Evolutionary conservation across 2,888 invertebrate species (phyloP).

Genomic region (Anthrax anthrax): DNA sequence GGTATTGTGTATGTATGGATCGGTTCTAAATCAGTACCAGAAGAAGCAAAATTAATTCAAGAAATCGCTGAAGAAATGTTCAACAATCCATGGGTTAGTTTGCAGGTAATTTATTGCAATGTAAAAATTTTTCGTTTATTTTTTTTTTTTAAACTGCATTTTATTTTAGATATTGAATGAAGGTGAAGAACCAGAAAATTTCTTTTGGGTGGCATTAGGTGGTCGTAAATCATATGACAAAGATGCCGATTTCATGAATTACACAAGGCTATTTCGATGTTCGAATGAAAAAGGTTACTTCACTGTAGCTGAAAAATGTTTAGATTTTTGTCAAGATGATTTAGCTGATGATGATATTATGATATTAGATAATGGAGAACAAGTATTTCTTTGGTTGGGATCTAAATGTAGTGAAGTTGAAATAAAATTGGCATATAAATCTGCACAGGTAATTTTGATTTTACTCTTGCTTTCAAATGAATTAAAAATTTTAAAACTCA

Average conservation of each 20-base stretch:
- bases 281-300: slow-evolving; percentile 99
- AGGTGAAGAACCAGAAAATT: slow-evolving; percentile 94
- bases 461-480: not conserved
- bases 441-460: slow-evolving; percentile 68
- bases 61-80: slow-evolving; percentile 91
- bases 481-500: no score
- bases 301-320: slow-evolving; percentile 94
- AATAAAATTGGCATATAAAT: slow-evolving; percentile 95
- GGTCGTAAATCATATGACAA: slow-evolving; percentile 81
- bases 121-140: not conserved
- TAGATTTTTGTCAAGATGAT: slow-evolving; percentile 64
- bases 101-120: slow-evolving; percentile 44
- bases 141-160: not conserved
- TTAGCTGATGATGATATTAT: slow-evolving; percentile 98
- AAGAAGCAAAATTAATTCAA: slow-evolving; percentile 72
- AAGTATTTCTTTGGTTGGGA: slow-evolving; percentile 96
- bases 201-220: slow-evolving; percentile 94
- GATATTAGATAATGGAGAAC: slow-evolving; percentile 96
- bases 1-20: slow-evolving; percentile 96
- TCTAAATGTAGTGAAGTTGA: slow-evolving; percentile 96
- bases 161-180: slow-evolving; percentile 58
- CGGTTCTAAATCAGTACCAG: slow-evolving; percentile 68
- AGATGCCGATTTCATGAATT: slow-evolving; percentile 83
- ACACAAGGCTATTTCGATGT: slow-evolving; percentile 88
- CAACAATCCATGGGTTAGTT: slow-evolving; percentile 63